phyloP scores from a whole-genome alignment of 1,140 invertebrate genomes.

The Lucilia sericata region DNA sequence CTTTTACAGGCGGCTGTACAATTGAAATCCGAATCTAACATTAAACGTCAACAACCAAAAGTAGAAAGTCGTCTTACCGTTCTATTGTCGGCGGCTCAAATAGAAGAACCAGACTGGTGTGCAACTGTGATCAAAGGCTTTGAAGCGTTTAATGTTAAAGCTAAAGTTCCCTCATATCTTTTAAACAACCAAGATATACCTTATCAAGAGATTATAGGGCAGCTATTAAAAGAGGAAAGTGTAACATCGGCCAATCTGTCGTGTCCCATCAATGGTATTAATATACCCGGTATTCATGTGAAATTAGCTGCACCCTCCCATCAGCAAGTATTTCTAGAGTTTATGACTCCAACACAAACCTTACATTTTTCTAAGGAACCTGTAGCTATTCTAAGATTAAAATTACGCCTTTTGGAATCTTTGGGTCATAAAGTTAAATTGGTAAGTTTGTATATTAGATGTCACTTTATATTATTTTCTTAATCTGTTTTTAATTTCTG shows the following conservation, averaged over 20 bases:
- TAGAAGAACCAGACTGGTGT: slow-evolving; percentile 55
- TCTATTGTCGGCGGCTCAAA: slow-evolving; percentile 55
- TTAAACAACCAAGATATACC: slow-evolving; percentile 48
- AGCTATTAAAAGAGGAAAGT: slow-evolving; percentile 49
- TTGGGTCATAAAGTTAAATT: slow-evolving; percentile 58
- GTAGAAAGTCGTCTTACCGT: slow-evolving; percentile 62
- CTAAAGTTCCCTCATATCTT: slow-evolving; percentile 54
- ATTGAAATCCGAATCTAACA: slow-evolving; percentile 50
- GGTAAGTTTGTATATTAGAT: slow-evolving; percentile 50
- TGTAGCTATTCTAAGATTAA: slow-evolving; percentile 55
- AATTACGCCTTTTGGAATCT: slow-evolving; percentile 55
- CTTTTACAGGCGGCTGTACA: slow-evolving; percentile 55
- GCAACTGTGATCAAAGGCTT: slow-evolving; percentile 41
- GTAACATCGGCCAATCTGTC: slow-evolving; percentile 57
- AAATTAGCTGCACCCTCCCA: slow-evolving; percentile 47
- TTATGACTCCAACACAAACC: slow-evolving; percentile 53
- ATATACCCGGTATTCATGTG: slow-evolving; percentile 58
- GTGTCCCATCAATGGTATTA: slow-evolving; percentile 59
- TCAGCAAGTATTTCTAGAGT: slow-evolving; percentile 55
- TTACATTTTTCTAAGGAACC: slow-evolving; percentile 56
- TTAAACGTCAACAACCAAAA: slow-evolving; percentile 54
- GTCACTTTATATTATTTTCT: not conserved
- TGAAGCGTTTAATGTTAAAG: slow-evolving; percentile 55
- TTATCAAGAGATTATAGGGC: slow-evolving; percentile 50
- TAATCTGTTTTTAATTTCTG: not conserved